phyloP scores from a whole-genome alignment of 1,140 invertebrate species.

The Orius laevigatus region DNA sequence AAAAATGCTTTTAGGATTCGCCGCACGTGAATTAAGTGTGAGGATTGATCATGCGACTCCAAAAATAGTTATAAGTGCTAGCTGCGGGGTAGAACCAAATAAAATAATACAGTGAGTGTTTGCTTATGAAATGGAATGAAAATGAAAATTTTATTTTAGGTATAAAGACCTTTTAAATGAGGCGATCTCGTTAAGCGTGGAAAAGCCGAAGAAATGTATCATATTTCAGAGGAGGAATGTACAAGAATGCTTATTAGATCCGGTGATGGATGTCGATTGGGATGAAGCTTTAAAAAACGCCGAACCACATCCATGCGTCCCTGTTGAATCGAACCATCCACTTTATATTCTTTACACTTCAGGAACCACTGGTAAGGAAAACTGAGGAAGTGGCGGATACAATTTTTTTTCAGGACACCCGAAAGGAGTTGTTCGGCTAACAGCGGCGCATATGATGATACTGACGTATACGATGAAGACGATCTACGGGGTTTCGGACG shows the following conservation, averaged over 20 bases:
- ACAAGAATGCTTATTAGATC: conserved; percentile 40
- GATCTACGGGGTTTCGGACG: conserved; percentile 63
- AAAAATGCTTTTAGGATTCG: conserved; percentile 50
- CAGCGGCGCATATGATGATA: conserved; percentile 71
- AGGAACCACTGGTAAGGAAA: conserved; percentile 54
- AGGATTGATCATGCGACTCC: conserved; percentile 77
- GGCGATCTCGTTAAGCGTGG: conserved; percentile 52
- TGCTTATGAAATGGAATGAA: not conserved
- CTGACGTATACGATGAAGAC: conserved; percentile 69
- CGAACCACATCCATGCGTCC: conserved; percentile 58
- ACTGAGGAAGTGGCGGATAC: not conserved
- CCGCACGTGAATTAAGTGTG: conserved; percentile 64
- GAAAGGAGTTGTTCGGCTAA: conserved; percentile 68
- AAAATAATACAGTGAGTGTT: conserved; percentile 52
- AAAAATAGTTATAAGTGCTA: conserved; percentile 75
- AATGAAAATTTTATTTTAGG: conserved; percentile 28
- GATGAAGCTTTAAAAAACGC: conserved; percentile 44
- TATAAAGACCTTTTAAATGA: conserved; percentile 81
- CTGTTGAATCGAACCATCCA: conserved; percentile 74
- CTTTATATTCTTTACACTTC: conserved; percentile 89
- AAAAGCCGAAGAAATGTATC: conserved; percentile 56
- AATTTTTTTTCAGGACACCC: conserved; percentile 40
- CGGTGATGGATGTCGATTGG: conserved; percentile 56
- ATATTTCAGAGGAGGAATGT: conserved; percentile 59
- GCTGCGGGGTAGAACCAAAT: conserved; percentile 75